Conservation (phyloP, 2,888 invertebrate genomes). For the Bibio marci region DNA sequence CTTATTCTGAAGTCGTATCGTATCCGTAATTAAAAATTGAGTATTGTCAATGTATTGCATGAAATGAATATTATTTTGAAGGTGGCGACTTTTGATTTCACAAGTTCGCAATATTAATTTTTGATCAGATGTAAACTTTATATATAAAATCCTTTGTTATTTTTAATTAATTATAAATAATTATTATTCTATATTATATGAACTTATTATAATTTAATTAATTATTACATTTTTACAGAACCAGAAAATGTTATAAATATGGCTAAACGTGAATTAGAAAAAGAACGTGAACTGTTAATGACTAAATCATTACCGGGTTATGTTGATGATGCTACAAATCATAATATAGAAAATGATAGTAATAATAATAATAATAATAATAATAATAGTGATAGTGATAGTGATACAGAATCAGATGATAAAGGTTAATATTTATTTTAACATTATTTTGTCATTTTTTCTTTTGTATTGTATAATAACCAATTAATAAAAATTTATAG, state of each 20-base stretch:
- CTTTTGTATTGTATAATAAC: neutral
- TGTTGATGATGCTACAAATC: constrained; percentile 30
- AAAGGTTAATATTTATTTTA: constrained; percentile 23
- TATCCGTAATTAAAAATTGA: too few relatives aligned
- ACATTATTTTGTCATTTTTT: neutral
- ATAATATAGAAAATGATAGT: constrained; percentile 32
- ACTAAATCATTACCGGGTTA: constrained; percentile 25
- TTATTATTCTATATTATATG: too few relatives aligned
- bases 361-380: constrained; percentile 37
- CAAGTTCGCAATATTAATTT: too few relatives aligned
- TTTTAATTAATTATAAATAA: too few relatives aligned
- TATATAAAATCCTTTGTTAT: too few relatives aligned
- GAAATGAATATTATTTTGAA: too few relatives aligned
- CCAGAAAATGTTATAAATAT: constrained; percentile 43
- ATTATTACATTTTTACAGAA: constrained; percentile 21
- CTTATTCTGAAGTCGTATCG: too few relatives aligned
- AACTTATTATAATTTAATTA: too few relatives aligned
- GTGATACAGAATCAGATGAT: constrained; percentile 43
- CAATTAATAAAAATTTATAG: constrained; percentile 13
- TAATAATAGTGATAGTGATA: constrained; percentile 39
- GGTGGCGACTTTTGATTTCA: too few relatives aligned
- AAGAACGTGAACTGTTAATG: constrained; percentile 36
- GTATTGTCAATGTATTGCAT: too few relatives aligned
- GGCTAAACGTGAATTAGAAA: constrained; percentile 65
- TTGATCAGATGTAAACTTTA: too few relatives aligned